Evolutionary conservation across 37 sponge, comb jelly and placozoan species (phyloP).

Genomic region (Eunapius fragilis): DNA sequence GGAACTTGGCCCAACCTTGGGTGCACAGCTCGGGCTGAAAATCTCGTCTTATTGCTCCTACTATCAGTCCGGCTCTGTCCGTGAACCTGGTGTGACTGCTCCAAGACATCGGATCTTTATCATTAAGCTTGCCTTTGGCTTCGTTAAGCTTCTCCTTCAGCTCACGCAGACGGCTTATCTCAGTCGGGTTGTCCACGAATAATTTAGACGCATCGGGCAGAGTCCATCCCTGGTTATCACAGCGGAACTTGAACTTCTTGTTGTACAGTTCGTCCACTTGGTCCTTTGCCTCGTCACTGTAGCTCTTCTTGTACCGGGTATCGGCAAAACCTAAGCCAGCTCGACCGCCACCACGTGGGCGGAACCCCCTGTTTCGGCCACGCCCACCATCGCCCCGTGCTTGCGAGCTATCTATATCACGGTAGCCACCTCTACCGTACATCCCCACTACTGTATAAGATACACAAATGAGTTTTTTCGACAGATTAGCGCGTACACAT

Average conservation of each 20-base stretch:
- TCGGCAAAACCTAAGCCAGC: neutral
- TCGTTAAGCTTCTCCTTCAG: conserved; percentile 70
- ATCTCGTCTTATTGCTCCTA: conserved; percentile 57
- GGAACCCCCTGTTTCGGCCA: neutral
- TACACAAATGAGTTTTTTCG: too few relatives aligned
- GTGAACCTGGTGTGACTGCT: conserved; percentile 83
- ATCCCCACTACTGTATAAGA: neutral
- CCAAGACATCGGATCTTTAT: conserved; percentile 85
- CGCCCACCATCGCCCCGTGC: neutral
- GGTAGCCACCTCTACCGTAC: neutral
- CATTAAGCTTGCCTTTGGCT: conserved; percentile 63
- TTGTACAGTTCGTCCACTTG: conserved; percentile 64
- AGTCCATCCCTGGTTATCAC: conserved; percentile 42
- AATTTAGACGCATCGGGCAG: conserved; percentile 42
- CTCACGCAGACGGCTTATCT: conserved; percentile 38
- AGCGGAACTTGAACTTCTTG: conserved; percentile 62
- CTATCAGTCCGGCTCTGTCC: conserved; percentile 74
- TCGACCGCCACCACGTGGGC: neutral
- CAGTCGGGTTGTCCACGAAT: conserved; percentile 35
- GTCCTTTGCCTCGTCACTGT: conserved; percentile 75
- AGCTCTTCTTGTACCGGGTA: conserved; percentile 33
- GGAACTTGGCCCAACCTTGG: conserved; percentile 90
- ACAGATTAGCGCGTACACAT: too few relatives aligned
- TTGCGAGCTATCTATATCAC: neutral
- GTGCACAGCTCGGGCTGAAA: conserved; percentile 90